These are phyloP conservation scores for Cryptosula pallasiana DNA, from an alignment of 2,888 invertebrate species.

Conservation along the genomic window DNA sequence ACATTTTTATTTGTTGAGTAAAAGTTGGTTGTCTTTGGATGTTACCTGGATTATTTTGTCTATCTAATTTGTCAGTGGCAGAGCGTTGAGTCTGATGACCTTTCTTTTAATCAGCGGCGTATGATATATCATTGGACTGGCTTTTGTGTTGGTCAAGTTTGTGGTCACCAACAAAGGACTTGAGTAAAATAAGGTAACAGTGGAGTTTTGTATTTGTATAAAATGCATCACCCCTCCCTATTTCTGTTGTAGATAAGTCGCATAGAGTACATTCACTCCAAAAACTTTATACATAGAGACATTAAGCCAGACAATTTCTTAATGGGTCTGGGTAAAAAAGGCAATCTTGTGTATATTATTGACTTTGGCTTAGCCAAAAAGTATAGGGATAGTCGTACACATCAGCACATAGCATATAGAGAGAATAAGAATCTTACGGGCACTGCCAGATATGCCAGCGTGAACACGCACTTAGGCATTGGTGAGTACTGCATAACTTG, in stretches of 20 bases:
- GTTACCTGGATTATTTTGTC: too few species aligned
- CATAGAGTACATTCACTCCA: constrained; percentile 96
- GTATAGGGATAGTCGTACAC: constrained; percentile 85
- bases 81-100: too few species aligned
- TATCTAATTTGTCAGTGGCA: too few species aligned
- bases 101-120: too few species aligned
- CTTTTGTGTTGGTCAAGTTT: too few species aligned
- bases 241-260: constrained; percentile 60
- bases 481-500: constrained; percentile 54
- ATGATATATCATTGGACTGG: too few species aligned
- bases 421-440: constrained; percentile 99
- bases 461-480: constrained; percentile 98
- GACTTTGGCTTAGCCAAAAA: constrained; percentile 99
- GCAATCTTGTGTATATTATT: constrained; percentile 62
- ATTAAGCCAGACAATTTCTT: constrained; percentile 64
- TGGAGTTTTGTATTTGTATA: too few species aligned
- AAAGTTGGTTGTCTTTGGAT: too few species aligned
- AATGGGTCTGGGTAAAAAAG: constrained; percentile 56
- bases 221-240: too few species aligned
- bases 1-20: too few species aligned
- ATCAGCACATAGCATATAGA: constrained; percentile 63
- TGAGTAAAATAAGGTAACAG: too few species aligned
- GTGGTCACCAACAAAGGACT: too few species aligned
- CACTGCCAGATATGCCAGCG: constrained; percentile 93
- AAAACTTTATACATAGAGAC: constrained; percentile 97